Conservation (phyloP, 2,113 vertebrate species). For the Proterorhinus semilunaris region DNA sequence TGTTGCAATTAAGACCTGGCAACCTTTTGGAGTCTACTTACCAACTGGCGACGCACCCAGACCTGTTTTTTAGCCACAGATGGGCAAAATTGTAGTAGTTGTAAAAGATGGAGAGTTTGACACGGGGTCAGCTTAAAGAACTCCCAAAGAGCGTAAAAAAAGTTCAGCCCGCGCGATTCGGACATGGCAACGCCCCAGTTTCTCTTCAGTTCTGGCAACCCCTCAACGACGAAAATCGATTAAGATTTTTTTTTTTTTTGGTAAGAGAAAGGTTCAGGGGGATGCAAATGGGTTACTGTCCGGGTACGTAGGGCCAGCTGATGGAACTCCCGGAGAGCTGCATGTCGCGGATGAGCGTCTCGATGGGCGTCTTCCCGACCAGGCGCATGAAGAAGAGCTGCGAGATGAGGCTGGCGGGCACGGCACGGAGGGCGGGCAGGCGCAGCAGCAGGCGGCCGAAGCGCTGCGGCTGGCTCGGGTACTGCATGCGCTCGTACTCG, state of each 20-base stretch:
- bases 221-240: not conserved
- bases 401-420: conserved; percentile 91
- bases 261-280: not conserved
- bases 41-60: conserved; percentile 41
- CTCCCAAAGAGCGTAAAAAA: no score
- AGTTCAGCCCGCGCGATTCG: not conserved
- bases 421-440: conserved; percentile 88
- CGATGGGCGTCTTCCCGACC: conserved; percentile 94
- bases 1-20: not conserved
- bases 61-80: conserved; percentile 48
- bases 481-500: conserved; percentile 89
- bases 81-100: conserved; percentile 26
- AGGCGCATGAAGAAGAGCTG: conserved; percentile 97
- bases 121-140: no score
- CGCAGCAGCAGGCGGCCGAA: conserved; percentile 90
- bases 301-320: conserved; percentile 91
- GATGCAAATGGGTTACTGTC: conserved; percentile 72
- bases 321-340: conserved; percentile 93
- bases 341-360: conserved; percentile 97
- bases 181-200: not conserved
- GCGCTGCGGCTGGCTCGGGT: conserved; percentile 89
- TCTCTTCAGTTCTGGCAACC: not conserved
- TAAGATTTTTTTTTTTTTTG: no score
- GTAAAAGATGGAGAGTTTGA: not conserved
- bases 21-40: not conserved